Evolutionary conservation across 1,140 invertebrate genomes (phyloP).

Genomic region (Globodera ellingtonae): DNA sequence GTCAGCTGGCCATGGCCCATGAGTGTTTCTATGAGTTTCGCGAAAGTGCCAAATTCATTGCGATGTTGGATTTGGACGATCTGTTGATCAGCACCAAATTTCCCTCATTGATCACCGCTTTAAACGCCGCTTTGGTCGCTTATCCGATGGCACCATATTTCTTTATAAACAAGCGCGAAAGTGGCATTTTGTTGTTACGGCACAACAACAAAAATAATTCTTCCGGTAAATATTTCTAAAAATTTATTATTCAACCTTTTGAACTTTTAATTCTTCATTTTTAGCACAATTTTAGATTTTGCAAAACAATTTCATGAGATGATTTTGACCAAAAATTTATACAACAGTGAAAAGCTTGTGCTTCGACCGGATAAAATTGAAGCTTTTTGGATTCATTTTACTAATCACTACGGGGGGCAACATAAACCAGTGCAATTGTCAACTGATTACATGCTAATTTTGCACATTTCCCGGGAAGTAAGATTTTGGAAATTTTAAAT

Average conservation of each 20-base stretch:
- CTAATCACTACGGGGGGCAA: background rate
- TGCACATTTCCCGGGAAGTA: slow-evolving; percentile 21
- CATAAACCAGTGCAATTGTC: slow-evolving; percentile 12
- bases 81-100: slow-evolving; percentile 30
- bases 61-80: slow-evolving; percentile 47
- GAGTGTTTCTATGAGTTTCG: slow-evolving; percentile 47
- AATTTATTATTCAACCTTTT: too few species aligned
- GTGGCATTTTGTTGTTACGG: slow-evolving; percentile 9
- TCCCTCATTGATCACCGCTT: background rate
- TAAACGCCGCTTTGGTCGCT: background rate
- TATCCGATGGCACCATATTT: slow-evolving; percentile 20
- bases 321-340: slow-evolving; percentile 22
- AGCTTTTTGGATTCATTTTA: slow-evolving; percentile 27
- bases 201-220: background rate
- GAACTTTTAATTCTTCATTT: too few species aligned
- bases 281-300: background rate
- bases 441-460: slow-evolving; percentile 18
- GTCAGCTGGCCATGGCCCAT: slow-evolving; percentile 29
- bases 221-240: too few species aligned
- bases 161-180: slow-evolving; percentile 27
- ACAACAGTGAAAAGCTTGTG: slow-evolving; percentile 30
- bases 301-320: background rate
- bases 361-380: slow-evolving; percentile 3
- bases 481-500: background rate
- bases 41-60: slow-evolving; percentile 48